Base-by-base conservation (phyloP, 2,888 invertebrate species). In the Tortrix viridana region DNA sequence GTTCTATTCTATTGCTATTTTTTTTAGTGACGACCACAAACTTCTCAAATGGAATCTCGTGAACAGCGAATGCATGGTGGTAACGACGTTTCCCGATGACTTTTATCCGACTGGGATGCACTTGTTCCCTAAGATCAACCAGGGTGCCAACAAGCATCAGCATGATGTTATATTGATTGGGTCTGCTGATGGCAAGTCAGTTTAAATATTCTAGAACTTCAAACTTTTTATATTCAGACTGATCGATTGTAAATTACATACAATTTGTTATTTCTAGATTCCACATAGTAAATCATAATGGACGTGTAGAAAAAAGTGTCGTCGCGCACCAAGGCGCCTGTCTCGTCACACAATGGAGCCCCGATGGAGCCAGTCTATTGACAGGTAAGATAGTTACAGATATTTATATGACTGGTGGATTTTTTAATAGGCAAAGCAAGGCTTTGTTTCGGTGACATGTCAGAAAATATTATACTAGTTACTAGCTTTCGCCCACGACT, bases 321-420 rank as follows among this genome's bases (percentile, higher is more conserved):
- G 96, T 97, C 46, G 99, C 98, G 18, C 99, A 99, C 81, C 95
- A 96, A 80, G 95, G 98, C 1, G 98, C 99, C 12, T 96, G 98
- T 64, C 93, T 98, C 20, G 94, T 95, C 54, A 97, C 97, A 1
- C 95, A 96, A 75, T 99, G 99, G 99, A 98, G 97, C 84, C 96
- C 96, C 58, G 99, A 99, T 88, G 99, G 98, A 3, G 96, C 97
- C 26, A 97, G 98, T n/a, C 93, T 99, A 49, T 92, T 98, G 14
- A 98, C 98, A 77, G 96, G 97, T 96, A 84, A 67, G 41, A 49
- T 48, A 61, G 37, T 44, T 43, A 32, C 12, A 32, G 3, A 12
- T 3, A 32, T 12, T 41, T n/a, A 6, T 6, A 41, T 5, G 16
- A 16, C 16, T n/a, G 16, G 16, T 6, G 5, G 6, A 5, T 41